Evolutionary conservation across 2,888 invertebrate genomes (phyloP).

Genomic region (Acrobasis consociella): DNA sequence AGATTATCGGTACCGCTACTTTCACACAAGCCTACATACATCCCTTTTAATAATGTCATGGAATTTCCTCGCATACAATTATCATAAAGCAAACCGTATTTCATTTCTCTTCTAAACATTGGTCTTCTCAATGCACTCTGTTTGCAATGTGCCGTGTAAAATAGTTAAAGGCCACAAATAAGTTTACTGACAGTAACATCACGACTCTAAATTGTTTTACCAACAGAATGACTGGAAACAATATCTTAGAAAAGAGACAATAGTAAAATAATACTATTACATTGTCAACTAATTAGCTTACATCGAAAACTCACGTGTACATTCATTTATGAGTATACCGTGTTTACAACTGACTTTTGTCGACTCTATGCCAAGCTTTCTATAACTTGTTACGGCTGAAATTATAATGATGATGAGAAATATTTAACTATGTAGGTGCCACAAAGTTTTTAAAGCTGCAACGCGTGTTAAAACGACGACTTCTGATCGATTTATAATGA

Average conservation of each 20-base stretch:
- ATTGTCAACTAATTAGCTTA: not conserved
- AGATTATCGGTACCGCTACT: too few species aligned
- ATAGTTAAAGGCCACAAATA: not conserved
- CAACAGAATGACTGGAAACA: not conserved
- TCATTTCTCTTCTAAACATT: not conserved
- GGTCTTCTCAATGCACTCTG: not conserved
- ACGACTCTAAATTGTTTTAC: conserved; percentile 8
- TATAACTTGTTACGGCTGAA: too few species aligned
- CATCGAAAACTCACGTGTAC: conserved; percentile 9
- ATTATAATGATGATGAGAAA: too few species aligned
- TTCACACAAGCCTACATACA: too few species aligned
- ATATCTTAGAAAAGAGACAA: not conserved
- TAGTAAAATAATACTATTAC: not conserved
- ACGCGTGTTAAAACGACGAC: too few species aligned
- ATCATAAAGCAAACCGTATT: not conserved
- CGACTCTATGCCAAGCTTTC: too few species aligned
- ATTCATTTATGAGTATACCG: not conserved
- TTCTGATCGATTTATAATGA: too few species aligned
- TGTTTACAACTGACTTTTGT: not conserved
- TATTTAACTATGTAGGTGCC: too few species aligned
- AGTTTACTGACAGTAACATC: not conserved
- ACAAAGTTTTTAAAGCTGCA: too few species aligned
- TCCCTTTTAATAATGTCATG: too few species aligned
- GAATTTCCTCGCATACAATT: not conserved
- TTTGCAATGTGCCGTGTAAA: not conserved